A percentile compares a stretch with the other conserved stretches of the same genome.
Evolutionary conservation across 2,113 vertebrate species (phyloP).

Genomic region (Willisornis vidua): DNA sequence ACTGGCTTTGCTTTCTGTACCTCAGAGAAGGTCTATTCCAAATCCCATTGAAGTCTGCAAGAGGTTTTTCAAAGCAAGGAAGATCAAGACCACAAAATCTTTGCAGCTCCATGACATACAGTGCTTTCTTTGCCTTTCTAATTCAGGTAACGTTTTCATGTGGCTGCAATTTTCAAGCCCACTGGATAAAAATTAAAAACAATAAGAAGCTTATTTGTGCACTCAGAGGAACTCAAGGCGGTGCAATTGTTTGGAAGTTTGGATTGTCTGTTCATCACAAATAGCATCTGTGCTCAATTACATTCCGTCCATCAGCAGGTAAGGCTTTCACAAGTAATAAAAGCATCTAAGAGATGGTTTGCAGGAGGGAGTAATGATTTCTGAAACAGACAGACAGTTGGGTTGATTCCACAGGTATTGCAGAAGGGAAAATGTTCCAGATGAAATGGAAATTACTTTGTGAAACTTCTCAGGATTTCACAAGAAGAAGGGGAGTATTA

Average conservation of each 20-base stretch:
- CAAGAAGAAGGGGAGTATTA: neutral
- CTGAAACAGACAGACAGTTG: conserved; percentile 10
- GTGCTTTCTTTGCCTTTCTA: neutral
- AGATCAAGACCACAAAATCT: neutral
- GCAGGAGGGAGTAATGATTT: neutral
- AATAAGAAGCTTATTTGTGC: neutral
- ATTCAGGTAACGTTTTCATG: neutral
- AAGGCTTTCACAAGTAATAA: neutral
- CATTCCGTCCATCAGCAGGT: neutral
- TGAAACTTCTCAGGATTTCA: conserved; percentile 16
- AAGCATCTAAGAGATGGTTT: neutral
- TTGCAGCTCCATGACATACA: neutral
- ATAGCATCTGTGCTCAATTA: neutral
- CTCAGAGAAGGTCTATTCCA: neutral
- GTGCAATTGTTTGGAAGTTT: neutral
- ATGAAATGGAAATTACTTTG: conserved; percentile 26
- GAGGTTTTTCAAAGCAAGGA: neutral
- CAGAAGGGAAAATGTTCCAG: neutral
- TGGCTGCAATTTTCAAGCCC: neutral
- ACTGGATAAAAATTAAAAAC: neutral
- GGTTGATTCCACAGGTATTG: conserved; percentile 26
- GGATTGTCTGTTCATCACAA: neutral
- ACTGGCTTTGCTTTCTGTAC: neutral
- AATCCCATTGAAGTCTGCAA: neutral
- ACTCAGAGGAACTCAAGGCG: neutral